phyloP scores from a whole-genome alignment of 2,113 vertebrate genomes.

The Narcine bancroftii region DNA sequence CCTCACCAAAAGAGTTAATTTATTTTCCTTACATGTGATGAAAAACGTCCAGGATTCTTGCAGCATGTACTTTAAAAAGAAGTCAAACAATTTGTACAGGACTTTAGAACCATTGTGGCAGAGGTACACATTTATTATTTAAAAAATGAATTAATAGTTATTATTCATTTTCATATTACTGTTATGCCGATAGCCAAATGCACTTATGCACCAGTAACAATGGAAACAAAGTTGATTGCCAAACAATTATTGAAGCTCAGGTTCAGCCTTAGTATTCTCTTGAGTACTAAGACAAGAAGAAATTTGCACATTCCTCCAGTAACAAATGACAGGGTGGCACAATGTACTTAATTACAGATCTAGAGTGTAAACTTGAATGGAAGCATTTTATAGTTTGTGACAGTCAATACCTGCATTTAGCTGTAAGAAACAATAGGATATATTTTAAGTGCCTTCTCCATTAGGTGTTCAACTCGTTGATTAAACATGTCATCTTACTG shows the following conservation, averaged over 20 bases:
- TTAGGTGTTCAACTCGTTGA: slow-evolving; percentile 50
- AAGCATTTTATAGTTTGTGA: not conserved
- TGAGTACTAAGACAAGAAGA: not conserved
- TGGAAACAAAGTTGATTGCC: not conserved
- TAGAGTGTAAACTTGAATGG: not conserved
- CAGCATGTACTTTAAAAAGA: not conserved
- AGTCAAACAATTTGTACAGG: not conserved
- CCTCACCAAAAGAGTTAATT: not conserved
- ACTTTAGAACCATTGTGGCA: not conserved
- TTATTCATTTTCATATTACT: not conserved
- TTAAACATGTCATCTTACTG: slow-evolving; percentile 42
- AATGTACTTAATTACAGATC: not conserved
- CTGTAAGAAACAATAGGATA: not conserved
- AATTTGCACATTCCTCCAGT: not conserved
- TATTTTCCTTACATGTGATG: not conserved
- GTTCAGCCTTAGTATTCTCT: not conserved
- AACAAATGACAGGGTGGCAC: not conserved
- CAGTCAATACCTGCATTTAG: not conserved
- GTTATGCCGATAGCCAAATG: not conserved
- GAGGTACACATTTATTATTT: not conserved
- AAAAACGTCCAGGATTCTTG: not conserved
- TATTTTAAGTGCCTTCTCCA: slow-evolving; percentile 25
- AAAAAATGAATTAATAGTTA: no score
- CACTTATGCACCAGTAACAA: no score
- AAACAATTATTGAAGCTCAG: not conserved